Evolutionary conservation across 2,888 invertebrate species (phyloP).

Genomic region (Drosophila atripex): DNA sequence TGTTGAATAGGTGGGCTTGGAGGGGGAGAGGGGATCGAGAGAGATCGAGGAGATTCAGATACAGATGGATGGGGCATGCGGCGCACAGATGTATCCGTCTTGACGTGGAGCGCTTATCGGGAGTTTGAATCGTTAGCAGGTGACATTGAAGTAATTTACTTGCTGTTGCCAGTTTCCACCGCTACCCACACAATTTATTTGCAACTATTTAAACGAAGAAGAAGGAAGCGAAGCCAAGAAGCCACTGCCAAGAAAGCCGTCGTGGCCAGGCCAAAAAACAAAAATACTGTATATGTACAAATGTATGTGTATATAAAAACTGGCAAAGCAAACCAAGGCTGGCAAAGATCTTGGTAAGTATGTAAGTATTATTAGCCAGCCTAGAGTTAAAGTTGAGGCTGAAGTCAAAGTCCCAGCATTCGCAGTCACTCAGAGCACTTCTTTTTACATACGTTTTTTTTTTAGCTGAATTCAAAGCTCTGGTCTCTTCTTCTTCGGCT

Average conservation of each 20-base stretch:
- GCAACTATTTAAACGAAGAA: slow-evolving; percentile 72
- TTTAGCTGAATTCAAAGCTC: slow-evolving; percentile 9
- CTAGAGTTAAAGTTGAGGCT: slow-evolving; percentile 40
- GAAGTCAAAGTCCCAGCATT: slow-evolving; percentile 63
- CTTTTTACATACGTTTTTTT: slow-evolving; percentile 46
- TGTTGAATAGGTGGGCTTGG: too few species aligned
- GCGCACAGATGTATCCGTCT: slow-evolving; percentile 43
- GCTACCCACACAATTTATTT: slow-evolving; percentile 77
- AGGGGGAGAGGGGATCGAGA: not conserved
- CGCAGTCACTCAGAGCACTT: slow-evolving; percentile 78
- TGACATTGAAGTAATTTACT: slow-evolving; percentile 81
- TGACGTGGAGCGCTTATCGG: slow-evolving; percentile 70
- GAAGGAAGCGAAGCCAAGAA: slow-evolving; percentile 34
- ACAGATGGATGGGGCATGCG: slow-evolving; percentile 26
- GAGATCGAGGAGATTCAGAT: slow-evolving; percentile 9
- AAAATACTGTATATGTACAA: not conserved
- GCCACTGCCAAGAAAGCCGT: slow-evolving; percentile 33
- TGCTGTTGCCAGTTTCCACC: slow-evolving; percentile 63
- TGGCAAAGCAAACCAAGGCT: slow-evolving; percentile 37
- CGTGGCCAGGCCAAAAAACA: slow-evolving; percentile 9
- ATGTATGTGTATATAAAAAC: slow-evolving; percentile 6
- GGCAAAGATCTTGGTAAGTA: slow-evolving; percentile 57
- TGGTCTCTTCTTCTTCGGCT: slow-evolving; percentile 24
- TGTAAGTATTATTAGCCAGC: slow-evolving; percentile 72
- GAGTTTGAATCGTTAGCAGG: slow-evolving; percentile 76